These are phyloP conservation scores for Apostichopus californicus DNA, from an alignment of 35 echinoderm and acorn worm species.

Conservation along the genomic window DNA sequence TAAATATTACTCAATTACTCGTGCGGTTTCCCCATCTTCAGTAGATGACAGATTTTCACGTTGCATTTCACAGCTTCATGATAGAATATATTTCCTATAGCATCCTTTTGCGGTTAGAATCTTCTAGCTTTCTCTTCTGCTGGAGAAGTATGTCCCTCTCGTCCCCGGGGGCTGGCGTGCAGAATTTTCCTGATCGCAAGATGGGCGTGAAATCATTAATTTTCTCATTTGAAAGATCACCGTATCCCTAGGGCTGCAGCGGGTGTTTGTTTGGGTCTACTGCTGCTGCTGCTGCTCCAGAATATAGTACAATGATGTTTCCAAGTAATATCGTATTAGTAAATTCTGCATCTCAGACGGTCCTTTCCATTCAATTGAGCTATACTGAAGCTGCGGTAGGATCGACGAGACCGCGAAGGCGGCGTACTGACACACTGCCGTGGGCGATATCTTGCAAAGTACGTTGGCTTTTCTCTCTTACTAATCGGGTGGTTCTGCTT, in stretches of 20 bases:
- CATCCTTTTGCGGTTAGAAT: slow-evolving; percentile 20
- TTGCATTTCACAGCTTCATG: slow-evolving; percentile 3
- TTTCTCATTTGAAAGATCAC: slow-evolving; percentile 45
- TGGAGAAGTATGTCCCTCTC: slow-evolving; percentile 12
- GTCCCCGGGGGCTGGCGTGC: slow-evolving; percentile 20
- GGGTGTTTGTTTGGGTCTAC: slow-evolving; percentile 29
- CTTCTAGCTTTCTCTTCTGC: neutral
- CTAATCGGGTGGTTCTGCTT: slow-evolving; percentile 1
- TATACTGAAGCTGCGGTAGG: no score
- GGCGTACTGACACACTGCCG: neutral
- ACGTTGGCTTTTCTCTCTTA: neutral
- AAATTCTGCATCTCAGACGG: neutral
- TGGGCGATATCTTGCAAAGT: slow-evolving; percentile 10
- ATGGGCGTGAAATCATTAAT: slow-evolving; percentile 51
- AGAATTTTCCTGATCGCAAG: slow-evolving; percentile 20
- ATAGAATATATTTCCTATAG: slow-evolving; percentile 5
- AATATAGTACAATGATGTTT: neutral
- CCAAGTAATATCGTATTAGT: neutral
- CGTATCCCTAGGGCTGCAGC: slow-evolving; percentile 24
- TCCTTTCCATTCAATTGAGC: neutral
- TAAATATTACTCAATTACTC: neutral
- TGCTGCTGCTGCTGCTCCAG: neutral
- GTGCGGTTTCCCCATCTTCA: neutral
- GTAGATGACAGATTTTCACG: slow-evolving; percentile 23
- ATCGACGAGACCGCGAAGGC: neutral